These are phyloP conservation scores for Drosophila paucipuncta DNA, from an alignment of 2,888 invertebrate species.

Conservation along the genomic window DNA sequence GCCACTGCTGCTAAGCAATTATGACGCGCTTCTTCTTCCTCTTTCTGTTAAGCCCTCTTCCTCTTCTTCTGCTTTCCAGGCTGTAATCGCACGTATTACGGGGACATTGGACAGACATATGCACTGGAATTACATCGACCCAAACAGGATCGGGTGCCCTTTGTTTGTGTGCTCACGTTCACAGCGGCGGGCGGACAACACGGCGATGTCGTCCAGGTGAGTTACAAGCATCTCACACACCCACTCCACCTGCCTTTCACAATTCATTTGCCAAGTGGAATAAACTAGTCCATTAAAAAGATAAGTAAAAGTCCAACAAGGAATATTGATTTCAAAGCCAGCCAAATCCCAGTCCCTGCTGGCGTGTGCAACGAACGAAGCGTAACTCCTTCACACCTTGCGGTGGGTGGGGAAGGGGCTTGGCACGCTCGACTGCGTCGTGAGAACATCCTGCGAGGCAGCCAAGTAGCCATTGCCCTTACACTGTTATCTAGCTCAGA, in stretches of 20 bases:
- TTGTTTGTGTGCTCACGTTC: slow-evolving; percentile 94
- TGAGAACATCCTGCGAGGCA: slow-evolving; percentile 54
- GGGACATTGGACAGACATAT: slow-evolving; percentile 94
- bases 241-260: slow-evolving; percentile 36
- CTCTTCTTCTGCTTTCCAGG: slow-evolving; percentile 63
- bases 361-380: slow-evolving; percentile 51
- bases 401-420: slow-evolving; percentile 36
- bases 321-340: slow-evolving; percentile 79
- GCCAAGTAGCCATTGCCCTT: slow-evolving; percentile 40
- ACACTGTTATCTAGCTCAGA: slow-evolving; percentile 50
- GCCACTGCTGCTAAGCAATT: slow-evolving; percentile 30
- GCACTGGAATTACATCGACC: slow-evolving; percentile 94
- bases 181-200: slow-evolving; percentile 92
- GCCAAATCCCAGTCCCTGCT: slow-evolving; percentile 61
- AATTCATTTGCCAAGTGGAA: slow-evolving; percentile 72
- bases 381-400: slow-evolving; percentile 72
- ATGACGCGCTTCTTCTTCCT: neutral
- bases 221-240: slow-evolving; percentile 32
- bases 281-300: slow-evolving; percentile 78
- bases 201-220: slow-evolving; percentile 95
- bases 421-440: slow-evolving; percentile 72
- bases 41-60: neutral
- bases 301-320: slow-evolving; percentile 61
- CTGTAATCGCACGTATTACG: slow-evolving; percentile 96
- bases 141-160: slow-evolving; percentile 93